These are phyloP conservation scores for Oreochromis mossambicus DNA, from an alignment of 2,797 vertebrate species.

Conservation along the genomic window DNA sequence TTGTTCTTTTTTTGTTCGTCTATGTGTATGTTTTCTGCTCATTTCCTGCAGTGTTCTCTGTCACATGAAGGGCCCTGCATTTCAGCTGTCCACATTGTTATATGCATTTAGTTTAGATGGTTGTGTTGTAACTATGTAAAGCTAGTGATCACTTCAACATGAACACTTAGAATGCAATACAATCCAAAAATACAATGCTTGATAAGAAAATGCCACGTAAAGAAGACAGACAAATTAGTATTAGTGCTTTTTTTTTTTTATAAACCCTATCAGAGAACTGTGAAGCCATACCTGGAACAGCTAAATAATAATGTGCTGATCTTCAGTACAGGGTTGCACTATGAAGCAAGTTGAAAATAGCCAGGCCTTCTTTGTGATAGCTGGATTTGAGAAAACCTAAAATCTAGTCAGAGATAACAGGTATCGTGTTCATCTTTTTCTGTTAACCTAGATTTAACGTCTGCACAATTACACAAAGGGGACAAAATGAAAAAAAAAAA, in stretches of 20 bases:
- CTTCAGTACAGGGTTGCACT: rapidly evolving
- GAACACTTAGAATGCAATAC: neutral
- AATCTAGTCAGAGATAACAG: rapidly evolving
- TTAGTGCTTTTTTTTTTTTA: rapidly evolving
- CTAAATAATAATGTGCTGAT: neutral
- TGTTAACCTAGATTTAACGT: rapidly evolving
- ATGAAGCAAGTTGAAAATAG: rapidly evolving
- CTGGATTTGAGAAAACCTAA: neutral
- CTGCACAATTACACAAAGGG: rapidly evolving
- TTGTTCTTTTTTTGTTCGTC: neutral
- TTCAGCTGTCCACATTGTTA: neutral
- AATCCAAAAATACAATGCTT: neutral
- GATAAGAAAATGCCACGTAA: neutral
- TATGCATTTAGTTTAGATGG: neutral
- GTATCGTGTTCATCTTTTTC: neutral
- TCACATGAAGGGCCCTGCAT: rapidly evolving
- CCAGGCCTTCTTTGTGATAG: neutral
- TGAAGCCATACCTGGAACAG: neutral
- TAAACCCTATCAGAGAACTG: neutral
- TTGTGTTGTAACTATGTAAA: neutral
- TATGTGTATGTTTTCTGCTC: neutral
- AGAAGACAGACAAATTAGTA: neutral
- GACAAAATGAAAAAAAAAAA: rapidly evolving
- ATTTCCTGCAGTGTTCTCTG: neutral
- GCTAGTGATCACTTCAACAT: neutral